A percentile compares a stretch with the other conserved stretches of the same genome.
Conservation (phyloP, 2,113 vertebrate species). For the Tragelaphus strepsiceros region DNA sequence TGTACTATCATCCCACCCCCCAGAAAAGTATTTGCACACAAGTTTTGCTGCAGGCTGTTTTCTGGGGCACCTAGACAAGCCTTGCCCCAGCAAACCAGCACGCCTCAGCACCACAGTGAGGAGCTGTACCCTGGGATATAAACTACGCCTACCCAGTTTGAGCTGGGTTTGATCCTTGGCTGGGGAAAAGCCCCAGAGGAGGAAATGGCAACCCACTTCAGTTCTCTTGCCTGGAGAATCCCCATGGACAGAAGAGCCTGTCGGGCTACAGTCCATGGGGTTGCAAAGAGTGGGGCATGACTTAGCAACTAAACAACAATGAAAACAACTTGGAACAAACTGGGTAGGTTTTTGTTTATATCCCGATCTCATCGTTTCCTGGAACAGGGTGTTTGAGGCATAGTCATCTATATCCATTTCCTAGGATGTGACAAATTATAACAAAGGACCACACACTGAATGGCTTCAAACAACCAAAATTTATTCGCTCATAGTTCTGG, state of each 20-base stretch:
- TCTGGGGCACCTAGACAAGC: accelerated
- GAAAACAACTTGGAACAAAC: neutral
- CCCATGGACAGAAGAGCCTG: neutral
- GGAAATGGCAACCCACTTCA: neutral
- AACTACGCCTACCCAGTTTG: neutral
- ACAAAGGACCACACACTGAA: neutral
- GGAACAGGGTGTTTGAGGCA: neutral
- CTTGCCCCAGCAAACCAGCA: too few species aligned
- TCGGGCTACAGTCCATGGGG: neutral
- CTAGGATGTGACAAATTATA: neutral
- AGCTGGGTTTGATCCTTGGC: neutral
- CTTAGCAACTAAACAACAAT: neutral
- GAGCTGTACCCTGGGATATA: neutral
- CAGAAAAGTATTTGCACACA: neutral
- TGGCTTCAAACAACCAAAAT: neutral
- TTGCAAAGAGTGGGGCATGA: neutral
- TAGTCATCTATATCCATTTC: accelerated
- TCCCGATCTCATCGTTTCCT: neutral
- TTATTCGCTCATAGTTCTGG: neutral
- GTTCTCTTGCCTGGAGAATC: neutral
- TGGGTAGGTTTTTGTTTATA: neutral
- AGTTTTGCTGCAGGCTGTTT: neutral
- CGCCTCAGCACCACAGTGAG: accelerated
- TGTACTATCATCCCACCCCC: neutral
- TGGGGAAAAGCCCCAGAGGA: neutral